Evolutionary conservation across 2,113 vertebrate species (phyloP).

Genomic region (Plestiodon gilberti): DNA sequence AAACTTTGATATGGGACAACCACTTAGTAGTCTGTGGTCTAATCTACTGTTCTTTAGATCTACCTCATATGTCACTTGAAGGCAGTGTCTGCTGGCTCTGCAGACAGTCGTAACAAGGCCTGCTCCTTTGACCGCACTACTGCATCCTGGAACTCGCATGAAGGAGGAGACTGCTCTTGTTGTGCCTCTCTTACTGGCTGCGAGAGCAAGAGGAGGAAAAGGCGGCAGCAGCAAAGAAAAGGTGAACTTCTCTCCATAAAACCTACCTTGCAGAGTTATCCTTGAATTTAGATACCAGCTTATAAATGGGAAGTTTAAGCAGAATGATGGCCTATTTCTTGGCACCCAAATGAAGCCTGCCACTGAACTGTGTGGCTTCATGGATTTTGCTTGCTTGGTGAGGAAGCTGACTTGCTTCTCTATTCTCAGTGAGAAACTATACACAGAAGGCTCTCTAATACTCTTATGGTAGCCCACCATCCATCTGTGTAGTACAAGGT

Average conservation of each 20-base stretch:
- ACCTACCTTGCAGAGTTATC: background rate
- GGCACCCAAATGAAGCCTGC: too few relatives aligned
- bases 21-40: background rate
- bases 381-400: too few relatives aligned
- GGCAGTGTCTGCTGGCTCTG: background rate
- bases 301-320: background rate
- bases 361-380: too few relatives aligned
- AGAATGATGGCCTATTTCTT: background rate
- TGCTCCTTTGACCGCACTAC: background rate
- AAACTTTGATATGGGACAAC: background rate
- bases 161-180: background rate
- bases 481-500: background rate
- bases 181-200: background rate
- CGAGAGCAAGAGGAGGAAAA: background rate
- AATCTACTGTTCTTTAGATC: constrained; percentile 17
- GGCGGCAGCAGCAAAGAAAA: background rate
- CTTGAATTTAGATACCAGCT: background rate
- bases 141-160: background rate
- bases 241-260: background rate
- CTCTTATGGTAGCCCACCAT: too few relatives aligned
- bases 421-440: too few relatives aligned
- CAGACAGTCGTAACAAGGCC: background rate
- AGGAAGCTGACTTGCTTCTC: too few relatives aligned
- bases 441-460: too few relatives aligned
- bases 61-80: constrained; percentile 39